Conservation (phyloP, 2,888 invertebrate species). For the Miltochrista miniata region DNA sequence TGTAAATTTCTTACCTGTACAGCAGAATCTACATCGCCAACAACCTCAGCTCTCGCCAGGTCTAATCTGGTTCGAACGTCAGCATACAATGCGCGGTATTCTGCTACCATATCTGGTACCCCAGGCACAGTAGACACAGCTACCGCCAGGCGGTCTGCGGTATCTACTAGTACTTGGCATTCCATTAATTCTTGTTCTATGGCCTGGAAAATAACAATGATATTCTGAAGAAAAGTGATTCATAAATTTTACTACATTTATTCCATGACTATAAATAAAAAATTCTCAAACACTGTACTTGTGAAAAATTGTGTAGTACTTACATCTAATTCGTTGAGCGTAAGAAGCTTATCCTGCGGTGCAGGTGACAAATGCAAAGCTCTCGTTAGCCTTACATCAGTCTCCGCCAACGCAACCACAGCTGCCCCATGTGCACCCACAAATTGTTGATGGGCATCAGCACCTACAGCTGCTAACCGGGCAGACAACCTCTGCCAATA, state of each 20-base stretch:
- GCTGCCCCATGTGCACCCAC: slow-evolving; percentile 88
- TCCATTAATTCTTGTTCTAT: slow-evolving; percentile 67
- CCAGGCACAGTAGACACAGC: slow-evolving; percentile 51
- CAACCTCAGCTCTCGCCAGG: slow-evolving; percentile 64
- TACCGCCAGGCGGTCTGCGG: slow-evolving; percentile 64
- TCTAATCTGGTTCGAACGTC: slow-evolving; percentile 65
- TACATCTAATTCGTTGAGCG: slow-evolving; percentile 75
- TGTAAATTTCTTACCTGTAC: slow-evolving; percentile 57
- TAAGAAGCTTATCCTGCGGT: slow-evolving; percentile 70
- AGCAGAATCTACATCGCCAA: slow-evolving; percentile 69
- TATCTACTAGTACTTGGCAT: slow-evolving; percentile 62
- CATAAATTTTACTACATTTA: neutral
- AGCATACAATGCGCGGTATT: slow-evolving; percentile 66
- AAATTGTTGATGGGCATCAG: slow-evolving; percentile 86
- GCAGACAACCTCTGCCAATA: slow-evolving; percentile 87
- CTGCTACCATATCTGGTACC: slow-evolving; percentile 64
- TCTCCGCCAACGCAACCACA: slow-evolving; percentile 87
- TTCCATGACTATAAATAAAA: no score
- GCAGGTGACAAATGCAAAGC: slow-evolving; percentile 84
- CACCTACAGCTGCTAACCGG: slow-evolving; percentile 83
- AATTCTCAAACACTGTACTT: neutral
- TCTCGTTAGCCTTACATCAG: slow-evolving; percentile 89
- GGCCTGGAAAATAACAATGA: slow-evolving; percentile 43
- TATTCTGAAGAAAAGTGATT: neutral
- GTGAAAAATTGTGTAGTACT: slow-evolving; percentile 35